Conservation (phyloP, 2,113 vertebrate genomes). For the Chitala chitala region DNA sequence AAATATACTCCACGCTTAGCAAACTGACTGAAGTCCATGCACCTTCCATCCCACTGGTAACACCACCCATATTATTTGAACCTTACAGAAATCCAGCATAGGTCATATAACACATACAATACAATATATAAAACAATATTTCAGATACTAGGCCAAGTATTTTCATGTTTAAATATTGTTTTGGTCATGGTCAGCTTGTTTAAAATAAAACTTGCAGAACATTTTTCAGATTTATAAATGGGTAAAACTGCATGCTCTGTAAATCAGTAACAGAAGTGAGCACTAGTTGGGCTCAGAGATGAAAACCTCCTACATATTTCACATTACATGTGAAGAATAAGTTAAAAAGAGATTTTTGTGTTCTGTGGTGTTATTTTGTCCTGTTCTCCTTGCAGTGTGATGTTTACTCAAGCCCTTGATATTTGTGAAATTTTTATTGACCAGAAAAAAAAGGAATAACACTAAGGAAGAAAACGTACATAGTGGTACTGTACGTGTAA, state of each 20-base stretch:
- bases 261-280: not conserved
- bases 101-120: too few species aligned
- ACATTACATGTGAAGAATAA: constrained; percentile 56
- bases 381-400: not conserved
- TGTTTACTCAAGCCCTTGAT: too few species aligned
- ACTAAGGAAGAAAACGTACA: constrained; percentile 42
- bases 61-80: too few species aligned
- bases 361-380: constrained; percentile 36
- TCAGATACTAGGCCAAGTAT: not conserved
- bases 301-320: constrained; percentile 46
- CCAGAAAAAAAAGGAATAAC: too few species aligned
- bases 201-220: not conserved
- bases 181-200: not conserved
- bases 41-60: too few species aligned
- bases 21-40: too few species aligned
- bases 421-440: too few species aligned
- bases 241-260: not conserved
- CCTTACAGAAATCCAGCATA: too few species aligned
- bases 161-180: not conserved
- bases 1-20: too few species aligned
- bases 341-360: constrained; percentile 37
- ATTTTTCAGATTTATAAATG: not conserved
- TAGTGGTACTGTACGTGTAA: constrained; percentile 37
- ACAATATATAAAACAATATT: too few species aligned
- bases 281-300: constrained; percentile 54